Conservation (phyloP, 1,140 invertebrate species). For the Linepithema humile region DNA sequence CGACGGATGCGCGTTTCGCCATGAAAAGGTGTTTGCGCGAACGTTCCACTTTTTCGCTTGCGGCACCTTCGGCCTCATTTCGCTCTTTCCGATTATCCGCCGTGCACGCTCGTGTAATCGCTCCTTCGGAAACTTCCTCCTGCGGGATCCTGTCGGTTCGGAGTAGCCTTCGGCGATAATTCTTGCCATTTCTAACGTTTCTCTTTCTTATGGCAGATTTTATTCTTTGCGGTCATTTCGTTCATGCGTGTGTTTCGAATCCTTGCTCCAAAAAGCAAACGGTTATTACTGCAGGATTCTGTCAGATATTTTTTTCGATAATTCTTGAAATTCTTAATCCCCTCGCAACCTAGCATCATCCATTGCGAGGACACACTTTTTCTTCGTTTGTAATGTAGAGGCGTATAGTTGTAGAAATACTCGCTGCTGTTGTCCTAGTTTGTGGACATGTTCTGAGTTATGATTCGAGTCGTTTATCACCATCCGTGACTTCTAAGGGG, state of each 20-base stretch:
- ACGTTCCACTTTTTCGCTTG: slow-evolving; percentile 14
- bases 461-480: slow-evolving; percentile 55
- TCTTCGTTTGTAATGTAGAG: slow-evolving; percentile 51
- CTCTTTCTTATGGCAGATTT: background rate
- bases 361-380: slow-evolving; percentile 42
- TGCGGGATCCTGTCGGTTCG: background rate
- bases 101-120: background rate
- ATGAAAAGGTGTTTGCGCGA: background rate
- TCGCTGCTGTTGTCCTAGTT: slow-evolving; percentile 45
- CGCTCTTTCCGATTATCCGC: background rate
- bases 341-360: background rate
- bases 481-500: slow-evolving; percentile 32
- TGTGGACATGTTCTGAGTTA: slow-evolving; percentile 52
- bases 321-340: slow-evolving; percentile 19
- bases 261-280: background rate
- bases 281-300: background rate
- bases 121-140: background rate
- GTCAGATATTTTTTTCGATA: background rate
- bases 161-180: background rate
- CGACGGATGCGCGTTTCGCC: slow-evolving; percentile 2
- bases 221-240: background rate
- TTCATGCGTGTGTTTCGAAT: background rate
- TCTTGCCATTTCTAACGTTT: background rate
- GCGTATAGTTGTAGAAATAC: slow-evolving; percentile 42
- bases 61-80: background rate